A percentile compares a stretch with the other conserved stretches of the same genome.
These are phyloP conservation scores for Tamias sibiricus DNA, from an alignment of 2,113 vertebrate species.

Conservation along the genomic window DNA sequence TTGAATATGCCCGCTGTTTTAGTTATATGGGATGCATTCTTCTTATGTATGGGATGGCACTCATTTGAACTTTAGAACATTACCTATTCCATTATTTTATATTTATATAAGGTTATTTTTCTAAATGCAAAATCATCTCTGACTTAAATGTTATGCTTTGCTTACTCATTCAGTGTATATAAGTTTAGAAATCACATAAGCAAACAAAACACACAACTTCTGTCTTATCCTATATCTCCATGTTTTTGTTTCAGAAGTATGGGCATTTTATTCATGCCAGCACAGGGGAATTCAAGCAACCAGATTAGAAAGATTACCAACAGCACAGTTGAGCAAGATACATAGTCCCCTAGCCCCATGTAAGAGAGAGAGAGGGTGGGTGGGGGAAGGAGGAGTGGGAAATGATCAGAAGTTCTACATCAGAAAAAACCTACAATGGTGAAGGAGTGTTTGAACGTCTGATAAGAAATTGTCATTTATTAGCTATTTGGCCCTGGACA, in stretches of 20 bases:
- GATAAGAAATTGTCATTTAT: background rate
- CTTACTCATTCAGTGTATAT: background rate
- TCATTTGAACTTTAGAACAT: background rate
- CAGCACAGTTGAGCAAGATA: background rate
- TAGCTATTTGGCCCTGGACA: background rate
- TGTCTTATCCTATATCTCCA: background rate
- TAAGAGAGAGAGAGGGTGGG: too few species aligned
- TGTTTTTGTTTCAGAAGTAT: background rate
- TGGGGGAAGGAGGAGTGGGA: background rate
- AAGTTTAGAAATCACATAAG: background rate
- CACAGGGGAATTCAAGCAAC: background rate
- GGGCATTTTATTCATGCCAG: background rate
- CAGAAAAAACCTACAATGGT: background rate
- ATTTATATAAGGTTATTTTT: background rate
- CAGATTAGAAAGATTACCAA: constrained; percentile 25
- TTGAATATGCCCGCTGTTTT: too few species aligned
- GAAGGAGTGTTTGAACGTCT: background rate
- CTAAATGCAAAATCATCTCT: background rate
- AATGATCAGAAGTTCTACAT: background rate
- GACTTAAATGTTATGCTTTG: background rate
- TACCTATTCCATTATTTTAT: background rate
- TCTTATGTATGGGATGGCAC: background rate
- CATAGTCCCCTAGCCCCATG: background rate
- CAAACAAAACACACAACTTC: background rate
- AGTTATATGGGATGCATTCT: background rate